Conservation (phyloP, 2,113 vertebrate species). For the Bagarius yarrelli region DNA sequence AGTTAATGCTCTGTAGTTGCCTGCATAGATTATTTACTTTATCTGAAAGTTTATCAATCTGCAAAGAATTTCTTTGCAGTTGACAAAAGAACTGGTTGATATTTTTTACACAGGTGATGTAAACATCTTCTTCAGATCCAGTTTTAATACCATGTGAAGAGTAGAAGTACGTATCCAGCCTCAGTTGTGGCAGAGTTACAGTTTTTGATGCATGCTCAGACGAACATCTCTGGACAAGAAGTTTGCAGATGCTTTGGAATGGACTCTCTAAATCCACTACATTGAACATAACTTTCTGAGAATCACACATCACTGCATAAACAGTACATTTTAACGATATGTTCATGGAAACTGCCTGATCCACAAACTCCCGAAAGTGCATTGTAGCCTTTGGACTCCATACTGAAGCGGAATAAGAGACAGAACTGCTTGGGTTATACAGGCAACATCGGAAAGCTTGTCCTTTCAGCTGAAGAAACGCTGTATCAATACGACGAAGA, state of each 20-base stretch:
- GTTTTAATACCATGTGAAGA: constrained; percentile 83
- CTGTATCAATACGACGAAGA: constrained; percentile 70
- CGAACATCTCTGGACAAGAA: constrained; percentile 70
- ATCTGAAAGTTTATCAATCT: constrained; percentile 70
- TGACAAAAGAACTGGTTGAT: constrained; percentile 85
- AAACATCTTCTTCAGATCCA: constrained; percentile 82
- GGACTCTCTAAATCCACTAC: constrained; percentile 89
- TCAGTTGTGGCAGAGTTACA: constrained; percentile 64
- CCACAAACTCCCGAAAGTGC: constrained; percentile 79
- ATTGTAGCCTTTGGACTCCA: constrained; percentile 75
- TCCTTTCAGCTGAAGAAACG: constrained; percentile 75
- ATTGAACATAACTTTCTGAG: constrained; percentile 75
- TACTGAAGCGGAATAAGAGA: constrained; percentile 66
- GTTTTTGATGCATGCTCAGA: constrained; percentile 65
- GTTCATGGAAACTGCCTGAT: constrained; percentile 58
- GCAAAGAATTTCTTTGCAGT: constrained; percentile 72
- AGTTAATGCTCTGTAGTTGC: constrained; percentile 57
- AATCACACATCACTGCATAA: constrained; percentile 81
- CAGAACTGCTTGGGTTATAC: constrained; percentile 79
- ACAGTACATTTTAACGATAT: constrained; percentile 82
- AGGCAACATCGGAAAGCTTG: constrained; percentile 93
- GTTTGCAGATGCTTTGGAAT: constrained; percentile 81
- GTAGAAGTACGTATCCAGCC: constrained; percentile 83
- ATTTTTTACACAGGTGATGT: constrained; percentile 74
- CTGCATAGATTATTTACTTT: constrained; percentile 68